Evolutionary conservation across 2,888 invertebrate genomes (phyloP).

Genomic region (Drosophila robusta): DNA sequence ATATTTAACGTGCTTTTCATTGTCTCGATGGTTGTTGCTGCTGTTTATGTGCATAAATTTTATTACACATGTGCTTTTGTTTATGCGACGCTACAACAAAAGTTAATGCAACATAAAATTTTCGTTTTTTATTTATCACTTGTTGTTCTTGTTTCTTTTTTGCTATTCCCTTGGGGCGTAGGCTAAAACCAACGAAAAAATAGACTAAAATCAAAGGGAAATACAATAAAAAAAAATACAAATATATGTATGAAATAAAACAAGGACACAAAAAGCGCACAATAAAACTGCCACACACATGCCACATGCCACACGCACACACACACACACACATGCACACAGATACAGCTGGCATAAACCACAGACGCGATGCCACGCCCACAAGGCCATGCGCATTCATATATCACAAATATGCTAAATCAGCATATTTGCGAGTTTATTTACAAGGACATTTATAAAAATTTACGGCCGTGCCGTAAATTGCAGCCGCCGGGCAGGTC

Average conservation of each 20-base stretch:
- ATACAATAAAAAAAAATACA: constrained; percentile 48
- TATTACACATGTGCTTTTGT: constrained; percentile 77
- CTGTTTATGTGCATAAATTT: constrained; percentile 75
- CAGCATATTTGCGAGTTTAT: constrained; percentile 81
- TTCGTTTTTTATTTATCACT: constrained; percentile 71
- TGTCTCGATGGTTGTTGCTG: constrained; percentile 51
- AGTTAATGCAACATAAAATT: constrained; percentile 79
- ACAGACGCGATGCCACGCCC: constrained; percentile 72
- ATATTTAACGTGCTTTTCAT: constrained; percentile 75
- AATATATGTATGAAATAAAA: constrained; percentile 23
- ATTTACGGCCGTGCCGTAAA: constrained; percentile 77
- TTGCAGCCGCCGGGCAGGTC: constrained; percentile 80
- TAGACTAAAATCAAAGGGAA: constrained; percentile 65
- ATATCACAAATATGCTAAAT: constrained; percentile 80
- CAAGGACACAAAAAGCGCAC: constrained; percentile 47
- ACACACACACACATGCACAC: constrained; percentile 4
- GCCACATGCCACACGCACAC: constrained; percentile 20
- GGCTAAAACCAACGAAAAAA: constrained; percentile 33
- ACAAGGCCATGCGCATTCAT: constrained; percentile 57
- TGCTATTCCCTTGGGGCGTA: constrained; percentile 43
- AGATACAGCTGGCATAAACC: constrained; percentile 58
- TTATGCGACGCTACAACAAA: constrained; percentile 62
- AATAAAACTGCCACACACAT: constrained; percentile 73
- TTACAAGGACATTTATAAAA: constrained; percentile 81
- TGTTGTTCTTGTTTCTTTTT: constrained; percentile 23